A percentile compares a stretch with the other conserved stretches of the same genome.
phyloP scores from a whole-genome alignment of 1,140 invertebrate genomes.

The Vanessa tameamea region DNA sequence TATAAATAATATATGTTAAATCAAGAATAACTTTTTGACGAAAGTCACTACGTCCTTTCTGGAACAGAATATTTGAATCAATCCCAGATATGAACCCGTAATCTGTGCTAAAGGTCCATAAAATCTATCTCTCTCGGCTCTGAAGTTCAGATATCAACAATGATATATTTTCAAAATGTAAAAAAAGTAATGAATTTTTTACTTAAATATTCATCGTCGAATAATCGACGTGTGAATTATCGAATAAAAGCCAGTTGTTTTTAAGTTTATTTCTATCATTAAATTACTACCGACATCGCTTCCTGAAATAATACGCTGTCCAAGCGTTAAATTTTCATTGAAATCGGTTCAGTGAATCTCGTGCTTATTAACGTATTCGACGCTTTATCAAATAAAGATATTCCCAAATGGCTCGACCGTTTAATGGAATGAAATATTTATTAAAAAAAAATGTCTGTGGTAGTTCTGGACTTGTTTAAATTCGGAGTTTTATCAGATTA shows the following conservation, averaged over 20 bases:
- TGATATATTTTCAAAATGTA: not conserved
- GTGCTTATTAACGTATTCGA: conserved; percentile 38
- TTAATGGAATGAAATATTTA: conserved; percentile 26
- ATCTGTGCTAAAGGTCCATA: too few species aligned
- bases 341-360: conserved; percentile 39
- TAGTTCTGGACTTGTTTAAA: not conserved
- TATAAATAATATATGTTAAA: too few species aligned
- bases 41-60: too few species aligned
- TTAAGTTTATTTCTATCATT: conserved; percentile 33
- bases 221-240: conserved; percentile 31
- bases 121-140: too few species aligned
- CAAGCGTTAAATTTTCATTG: conserved; percentile 41
- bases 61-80: too few species aligned
- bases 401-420: conserved; percentile 22
- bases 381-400: conserved; percentile 41
- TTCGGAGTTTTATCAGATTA: not conserved
- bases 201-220: not conserved
- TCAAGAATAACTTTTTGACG: too few species aligned
- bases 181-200: not conserved
- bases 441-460: not conserved
- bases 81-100: too few species aligned
- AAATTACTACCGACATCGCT: conserved; percentile 34
- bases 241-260: conserved; percentile 30
- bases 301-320: conserved; percentile 38
- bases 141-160: too few species aligned